A percentile compares a stretch with the other conserved stretches of the same genome.
Evolutionary conservation across 1,140 invertebrate genomes (phyloP).

Genomic region (Pygmarrhopalites habei): DNA sequence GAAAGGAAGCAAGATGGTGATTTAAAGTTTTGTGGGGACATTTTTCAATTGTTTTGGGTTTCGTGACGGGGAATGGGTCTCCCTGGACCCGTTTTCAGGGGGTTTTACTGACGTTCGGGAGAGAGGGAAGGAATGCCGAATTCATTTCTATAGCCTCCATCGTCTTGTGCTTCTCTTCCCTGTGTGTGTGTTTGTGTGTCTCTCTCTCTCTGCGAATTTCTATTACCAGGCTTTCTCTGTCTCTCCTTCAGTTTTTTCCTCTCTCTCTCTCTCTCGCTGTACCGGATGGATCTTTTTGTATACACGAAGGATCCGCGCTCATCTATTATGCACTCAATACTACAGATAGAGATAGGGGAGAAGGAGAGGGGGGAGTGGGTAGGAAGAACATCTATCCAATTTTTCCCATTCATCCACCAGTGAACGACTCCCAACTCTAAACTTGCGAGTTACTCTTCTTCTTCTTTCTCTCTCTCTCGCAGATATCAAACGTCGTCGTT

Average conservation of each 20-base stretch:
- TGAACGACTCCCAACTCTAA: conserved; percentile 3
- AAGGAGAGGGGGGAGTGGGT: conserved; percentile 10
- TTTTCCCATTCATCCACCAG: conserved; percentile 17
- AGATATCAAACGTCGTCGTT: no score
- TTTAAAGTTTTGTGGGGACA: conserved; percentile 36
- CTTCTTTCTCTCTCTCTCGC: not conserved
- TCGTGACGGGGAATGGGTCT: conserved; percentile 36
- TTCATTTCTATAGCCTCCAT: conserved; percentile 18
- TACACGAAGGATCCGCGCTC: conserved; percentile 11
- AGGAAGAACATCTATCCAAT: conserved; percentile 23
- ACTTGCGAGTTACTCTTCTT: not conserved
- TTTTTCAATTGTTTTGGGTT: conserved; percentile 38
- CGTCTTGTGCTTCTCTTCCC: conserved; percentile 13
- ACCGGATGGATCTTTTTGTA: not conserved
- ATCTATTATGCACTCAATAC: conserved; percentile 33
- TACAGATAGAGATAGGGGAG: conserved; percentile 13
- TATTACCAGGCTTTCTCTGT: conserved; percentile 15
- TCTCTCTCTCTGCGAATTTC: conserved; percentile 13
- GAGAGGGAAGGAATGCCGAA: conserved; percentile 23
- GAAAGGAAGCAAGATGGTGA: conserved; percentile 18
- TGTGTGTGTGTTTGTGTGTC: conserved; percentile 12
- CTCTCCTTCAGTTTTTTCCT: conserved; percentile 1
- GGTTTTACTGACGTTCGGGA: conserved; percentile 15
- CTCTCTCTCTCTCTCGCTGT: conserved; percentile 1
- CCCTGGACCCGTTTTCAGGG: conserved; percentile 28